These are phyloP conservation scores for Rhagologus leucostigma DNA, from an alignment of 2,113 vertebrate species.

Conservation along the genomic window DNA sequence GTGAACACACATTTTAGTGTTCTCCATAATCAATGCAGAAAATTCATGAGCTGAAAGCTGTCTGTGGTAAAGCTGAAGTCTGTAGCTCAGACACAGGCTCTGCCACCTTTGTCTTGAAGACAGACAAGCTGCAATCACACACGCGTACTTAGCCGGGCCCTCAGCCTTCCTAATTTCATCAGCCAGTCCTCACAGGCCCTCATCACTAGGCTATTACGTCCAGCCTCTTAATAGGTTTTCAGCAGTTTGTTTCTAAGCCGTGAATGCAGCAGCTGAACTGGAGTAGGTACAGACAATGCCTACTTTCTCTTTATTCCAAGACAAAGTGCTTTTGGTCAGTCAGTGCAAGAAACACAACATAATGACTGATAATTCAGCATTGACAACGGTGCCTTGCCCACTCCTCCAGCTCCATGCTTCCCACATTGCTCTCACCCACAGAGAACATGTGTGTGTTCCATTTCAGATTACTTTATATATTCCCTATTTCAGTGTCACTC, in stretches of 20 bases:
- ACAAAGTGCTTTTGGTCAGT: not conserved
- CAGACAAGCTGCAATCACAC: not conserved
- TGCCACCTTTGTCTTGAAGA: not conserved
- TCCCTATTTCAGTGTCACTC: not conserved
- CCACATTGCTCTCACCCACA: not conserved
- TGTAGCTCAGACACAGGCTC: not conserved
- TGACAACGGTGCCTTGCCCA: not conserved
- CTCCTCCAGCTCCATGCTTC: not conserved
- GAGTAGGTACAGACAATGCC: not conserved
- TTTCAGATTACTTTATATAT: not conserved
- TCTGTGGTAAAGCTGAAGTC: not conserved
- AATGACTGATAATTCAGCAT: not conserved
- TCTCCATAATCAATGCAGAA: slow-evolving; percentile 2
- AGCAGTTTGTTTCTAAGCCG: not conserved
- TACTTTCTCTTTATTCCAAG: not conserved
- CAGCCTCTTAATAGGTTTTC: not conserved
- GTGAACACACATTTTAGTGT: slow-evolving; percentile 1
- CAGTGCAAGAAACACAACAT: not conserved
- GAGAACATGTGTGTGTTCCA: not conserved
- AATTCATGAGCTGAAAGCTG: slow-evolving; percentile 4
- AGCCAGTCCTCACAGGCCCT: not conserved
- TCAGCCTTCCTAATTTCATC: not conserved
- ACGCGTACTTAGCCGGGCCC: not conserved
- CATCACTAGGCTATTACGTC: not conserved
- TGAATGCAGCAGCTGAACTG: not conserved